Evolutionary conservation across 2,888 invertebrate species (phyloP), one percentile per base, ranked within the genome.

Genomic region (Volucella inflata): DNA sequence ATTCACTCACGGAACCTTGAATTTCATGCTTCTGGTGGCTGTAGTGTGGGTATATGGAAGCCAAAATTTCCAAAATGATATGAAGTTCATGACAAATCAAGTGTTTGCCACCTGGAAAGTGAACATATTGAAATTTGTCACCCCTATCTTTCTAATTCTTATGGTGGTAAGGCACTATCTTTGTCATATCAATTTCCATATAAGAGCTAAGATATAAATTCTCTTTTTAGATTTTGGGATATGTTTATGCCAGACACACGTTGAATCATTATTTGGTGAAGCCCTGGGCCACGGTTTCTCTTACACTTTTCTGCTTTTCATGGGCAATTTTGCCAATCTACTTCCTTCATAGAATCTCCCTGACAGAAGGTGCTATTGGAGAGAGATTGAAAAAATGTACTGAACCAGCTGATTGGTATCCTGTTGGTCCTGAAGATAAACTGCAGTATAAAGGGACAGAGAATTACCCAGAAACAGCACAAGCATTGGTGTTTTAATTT

Each of bases 41-140:
- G 94, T 97, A 2, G 94, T 95, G 0, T 97, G 96, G 95, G 94
- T 95, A 38, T 97, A 97, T 89, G 97, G 97, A 88, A 92, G 93
- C 9, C 90, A 92, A 8, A 93, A 93, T 81, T 93, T 95, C 55
- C 93, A 93, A 40, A 90, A 93, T 11, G 95, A 95, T 89, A 90
- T 95, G 0, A 93, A 94, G 87, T 95, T 95, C 90, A 95, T 95
- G 95, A 95, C 95, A 95, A 94, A 94, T 0, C 93, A 92, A 74
- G 93, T 93, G 42, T 89, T 95, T n/a, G 16, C 71, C n/a, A 91
- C 93, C 75, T 92, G 92, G 72, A 74, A 60, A 59, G 48, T 78
- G 0, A 12, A 21, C 46, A 16, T 55, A 4, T 21, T 78, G 1
- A 42, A 55, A 30, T 64, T 78, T 55, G 48, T 62, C 38, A 60